These are phyloP conservation scores for Heteromormyrus szaboi DNA, from an alignment of 2,797 vertebrate genomes.

Conservation along the genomic window DNA sequence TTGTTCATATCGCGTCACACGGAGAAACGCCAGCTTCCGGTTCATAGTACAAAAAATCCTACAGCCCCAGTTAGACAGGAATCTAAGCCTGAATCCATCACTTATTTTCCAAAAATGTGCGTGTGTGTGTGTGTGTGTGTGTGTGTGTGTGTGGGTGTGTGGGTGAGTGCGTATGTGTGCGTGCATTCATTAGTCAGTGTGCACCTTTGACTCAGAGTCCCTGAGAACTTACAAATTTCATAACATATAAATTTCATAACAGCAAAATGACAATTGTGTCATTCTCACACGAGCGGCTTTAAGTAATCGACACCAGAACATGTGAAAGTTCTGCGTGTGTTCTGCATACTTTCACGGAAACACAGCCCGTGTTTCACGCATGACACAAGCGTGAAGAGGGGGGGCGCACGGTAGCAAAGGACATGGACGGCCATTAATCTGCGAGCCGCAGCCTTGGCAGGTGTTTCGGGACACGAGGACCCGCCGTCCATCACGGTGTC, in stretches of 20 bases:
- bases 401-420: neutral
- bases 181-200: neutral
- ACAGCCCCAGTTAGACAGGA: neutral
- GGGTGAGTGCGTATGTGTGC: neutral
- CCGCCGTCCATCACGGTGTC: neutral
- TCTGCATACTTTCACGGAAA: neutral
- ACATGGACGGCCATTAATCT: slow-evolving; percentile 10
- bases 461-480: neutral
- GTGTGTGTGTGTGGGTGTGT: neutral
- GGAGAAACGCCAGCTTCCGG: neutral
- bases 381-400: neutral
- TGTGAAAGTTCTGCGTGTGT: neutral
- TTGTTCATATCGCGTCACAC: neutral
- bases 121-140: neutral
- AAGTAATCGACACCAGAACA: neutral
- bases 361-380: neutral
- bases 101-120: neutral
- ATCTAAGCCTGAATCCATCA: neutral
- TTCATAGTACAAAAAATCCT: neutral
- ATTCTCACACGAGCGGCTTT: neutral
- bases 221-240: neutral
- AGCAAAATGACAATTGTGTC: neutral
- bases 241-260: neutral
- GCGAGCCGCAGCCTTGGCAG: slow-evolving; percentile 5
- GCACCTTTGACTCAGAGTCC: neutral